These are phyloP conservation scores for Stratiomys singularior DNA, from an alignment of 2,888 invertebrate genomes.

Conservation along the genomic window DNA sequence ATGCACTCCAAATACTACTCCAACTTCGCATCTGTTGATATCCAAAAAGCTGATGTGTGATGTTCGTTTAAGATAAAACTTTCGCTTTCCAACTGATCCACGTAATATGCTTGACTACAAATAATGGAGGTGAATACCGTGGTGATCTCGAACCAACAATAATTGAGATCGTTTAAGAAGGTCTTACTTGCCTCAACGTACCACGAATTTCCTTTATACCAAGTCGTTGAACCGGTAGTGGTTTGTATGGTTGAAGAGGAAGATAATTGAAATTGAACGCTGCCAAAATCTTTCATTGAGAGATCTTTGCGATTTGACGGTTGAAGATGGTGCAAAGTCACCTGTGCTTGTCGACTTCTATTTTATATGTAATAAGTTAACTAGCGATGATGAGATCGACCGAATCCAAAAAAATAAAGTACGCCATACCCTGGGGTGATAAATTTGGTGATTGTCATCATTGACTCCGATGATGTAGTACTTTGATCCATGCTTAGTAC, in stretches of 20 bases:
- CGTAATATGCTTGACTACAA: conserved; percentile 16
- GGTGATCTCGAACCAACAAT: neutral
- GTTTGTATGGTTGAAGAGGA: too few species aligned
- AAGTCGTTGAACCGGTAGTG: conserved; percentile 8
- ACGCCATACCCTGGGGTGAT: neutral
- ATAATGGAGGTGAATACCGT: neutral
- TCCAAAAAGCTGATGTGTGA: neutral
- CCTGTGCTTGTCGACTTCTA: neutral
- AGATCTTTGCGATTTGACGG: neutral
- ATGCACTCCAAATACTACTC: neutral
- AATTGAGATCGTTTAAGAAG: neutral
- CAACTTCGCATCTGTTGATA: neutral
- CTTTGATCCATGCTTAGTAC: too few species aligned
- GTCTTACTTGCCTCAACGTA: neutral
- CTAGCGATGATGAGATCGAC: neutral
- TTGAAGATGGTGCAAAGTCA: neutral
- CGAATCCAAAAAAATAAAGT: neutral
- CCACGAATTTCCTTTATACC: neutral
- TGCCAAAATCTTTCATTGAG: neutral
- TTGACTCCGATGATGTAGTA: neutral
- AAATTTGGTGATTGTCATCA: neutral
- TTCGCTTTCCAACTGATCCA: conserved; percentile 39
- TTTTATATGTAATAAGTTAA: neutral
- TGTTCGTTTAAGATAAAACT: conserved; percentile 1
- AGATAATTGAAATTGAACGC: too few species aligned